Percentiles rank a stretch among this genome's conserved stretches.
These are phyloP conservation scores for Scartelaos histophorus DNA, from an alignment of 2,113 vertebrate genomes.

Conservation along the genomic window DNA sequence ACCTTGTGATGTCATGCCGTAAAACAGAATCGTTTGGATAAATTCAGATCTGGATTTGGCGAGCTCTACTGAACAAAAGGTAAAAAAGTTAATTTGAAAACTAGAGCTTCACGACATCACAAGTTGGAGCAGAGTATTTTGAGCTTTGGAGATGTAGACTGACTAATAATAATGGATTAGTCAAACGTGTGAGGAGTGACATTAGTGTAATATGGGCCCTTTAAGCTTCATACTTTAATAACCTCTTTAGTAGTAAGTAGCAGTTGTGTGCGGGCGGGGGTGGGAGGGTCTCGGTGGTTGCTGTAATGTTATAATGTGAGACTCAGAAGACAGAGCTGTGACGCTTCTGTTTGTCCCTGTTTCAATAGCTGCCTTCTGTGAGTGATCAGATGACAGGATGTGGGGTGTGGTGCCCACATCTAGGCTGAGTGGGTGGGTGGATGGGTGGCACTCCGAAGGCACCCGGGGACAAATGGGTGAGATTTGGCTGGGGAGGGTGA, in stretches of 20 bases:
- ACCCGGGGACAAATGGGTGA: neutral
- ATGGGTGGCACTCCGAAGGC: neutral
- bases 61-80: no score
- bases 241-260: neutral
- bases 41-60: no score
- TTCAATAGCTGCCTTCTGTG: conserved; percentile 19
- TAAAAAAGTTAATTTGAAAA: no score
- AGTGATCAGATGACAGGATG: conserved; percentile 34
- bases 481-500: neutral
- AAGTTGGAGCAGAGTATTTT: no score
- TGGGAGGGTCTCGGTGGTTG: conserved; percentile 6
- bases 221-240: neutral
- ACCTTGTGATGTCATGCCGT: no score
- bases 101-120: no score
- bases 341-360: conserved; percentile 18
- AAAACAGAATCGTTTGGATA: no score
- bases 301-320: conserved; percentile 10
- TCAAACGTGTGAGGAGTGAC: no score
- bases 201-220: neutral
- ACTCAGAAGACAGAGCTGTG: conserved; percentile 21
- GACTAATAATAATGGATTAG: no score
- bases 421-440: neutral
- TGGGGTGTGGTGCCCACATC: conserved; percentile 24
- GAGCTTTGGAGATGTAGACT: no score
- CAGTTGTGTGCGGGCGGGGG: conserved; percentile 3